These are phyloP conservation scores for Dryobota labecula DNA, from an alignment of 2,888 invertebrate genomes.

Conservation along the genomic window DNA sequence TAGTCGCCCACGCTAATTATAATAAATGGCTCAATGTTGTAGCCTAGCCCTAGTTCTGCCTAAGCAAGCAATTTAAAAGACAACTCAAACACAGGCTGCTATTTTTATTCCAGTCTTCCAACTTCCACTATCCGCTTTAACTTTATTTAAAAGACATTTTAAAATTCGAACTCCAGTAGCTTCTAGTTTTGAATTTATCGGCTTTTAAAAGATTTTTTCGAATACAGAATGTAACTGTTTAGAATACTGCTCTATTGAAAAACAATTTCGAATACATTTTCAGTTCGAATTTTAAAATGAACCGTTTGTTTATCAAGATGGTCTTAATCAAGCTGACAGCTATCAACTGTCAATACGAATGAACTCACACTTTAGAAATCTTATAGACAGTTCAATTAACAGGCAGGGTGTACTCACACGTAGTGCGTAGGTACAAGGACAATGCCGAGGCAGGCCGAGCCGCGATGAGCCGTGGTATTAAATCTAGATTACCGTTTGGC, in stretches of 20 bases:
- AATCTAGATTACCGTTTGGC: conserved; percentile 89
- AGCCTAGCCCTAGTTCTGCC: conserved; percentile 50
- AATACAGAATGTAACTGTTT: conserved; percentile 21
- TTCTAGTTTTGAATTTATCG: conserved; percentile 47
- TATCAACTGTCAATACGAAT: conserved; percentile 36
- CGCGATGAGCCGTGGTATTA: conserved; percentile 87
- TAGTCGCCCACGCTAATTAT: conserved; percentile 49
- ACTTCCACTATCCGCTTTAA: conserved; percentile 54
- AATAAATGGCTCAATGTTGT: conserved; percentile 52
- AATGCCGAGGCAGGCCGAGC: conserved; percentile 73
- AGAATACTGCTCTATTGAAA: conserved; percentile 25
- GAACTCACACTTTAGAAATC: conserved; percentile 45
- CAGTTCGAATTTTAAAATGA: conserved; percentile 25
- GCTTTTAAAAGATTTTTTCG: conserved; percentile 35
- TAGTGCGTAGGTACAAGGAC: conserved; percentile 68
- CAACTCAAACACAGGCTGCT: conserved; percentile 59
- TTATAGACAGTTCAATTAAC: conserved; percentile 59
- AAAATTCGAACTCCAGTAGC: conserved; percentile 49
- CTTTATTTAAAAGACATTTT: conserved; percentile 58
- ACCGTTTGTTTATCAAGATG: conserved; percentile 10
- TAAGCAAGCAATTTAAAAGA: conserved; percentile 62
- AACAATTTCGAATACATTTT: conserved; percentile 15
- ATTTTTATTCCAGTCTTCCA: conserved; percentile 58
- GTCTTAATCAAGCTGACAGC: conserved; percentile 23
- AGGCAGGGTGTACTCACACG: conserved; percentile 43